Evolutionary conservation across 1,140 invertebrate genomes (phyloP).

Genomic region (Trichonephila clavipes): DNA sequence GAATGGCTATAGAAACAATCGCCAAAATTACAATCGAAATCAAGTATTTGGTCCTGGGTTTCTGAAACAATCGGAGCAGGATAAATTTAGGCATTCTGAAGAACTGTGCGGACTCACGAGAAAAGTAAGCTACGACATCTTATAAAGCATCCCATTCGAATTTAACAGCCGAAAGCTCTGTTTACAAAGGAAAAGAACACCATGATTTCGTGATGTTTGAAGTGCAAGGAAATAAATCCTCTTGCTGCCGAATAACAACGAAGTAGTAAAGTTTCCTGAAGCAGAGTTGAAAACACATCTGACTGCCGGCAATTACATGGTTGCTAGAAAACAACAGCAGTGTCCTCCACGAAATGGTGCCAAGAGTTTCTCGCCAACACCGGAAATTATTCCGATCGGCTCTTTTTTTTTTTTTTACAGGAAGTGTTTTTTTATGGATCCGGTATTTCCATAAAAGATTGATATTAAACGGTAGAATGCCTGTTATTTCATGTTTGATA

Average conservation of each 20-base stretch:
- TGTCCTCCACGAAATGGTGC: background rate
- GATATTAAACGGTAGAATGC: too few species aligned
- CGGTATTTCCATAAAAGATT: too few species aligned
- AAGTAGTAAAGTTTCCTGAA: background rate
- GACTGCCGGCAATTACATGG: slow-evolving; percentile 67
- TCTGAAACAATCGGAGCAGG: slow-evolving; percentile 27
- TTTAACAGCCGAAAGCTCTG: background rate
- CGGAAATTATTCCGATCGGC: background rate
- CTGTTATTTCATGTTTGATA: too few species aligned
- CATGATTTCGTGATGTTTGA: background rate
- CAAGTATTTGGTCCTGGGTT: slow-evolving; percentile 55
- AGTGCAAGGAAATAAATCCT: background rate
- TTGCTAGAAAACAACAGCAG: slow-evolving; percentile 25
- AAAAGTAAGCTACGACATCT: background rate
- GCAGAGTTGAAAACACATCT: slow-evolving; percentile 47
- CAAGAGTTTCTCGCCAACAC: slow-evolving; percentile 28
- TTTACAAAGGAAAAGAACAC: background rate
- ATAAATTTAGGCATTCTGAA: slow-evolving; percentile 35
- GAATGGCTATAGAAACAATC: slow-evolving; percentile 40
- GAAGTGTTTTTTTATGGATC: background rate
- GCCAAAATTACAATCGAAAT: slow-evolving; percentile 7
- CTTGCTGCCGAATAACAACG: background rate
- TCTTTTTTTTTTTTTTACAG: background rate
- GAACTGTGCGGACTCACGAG: background rate
- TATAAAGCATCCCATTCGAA: background rate